These are phyloP conservation scores for Rhabdophis nuchalis DNA, from an alignment of 2,797 vertebrate genomes.

Conservation along the genomic window DNA sequence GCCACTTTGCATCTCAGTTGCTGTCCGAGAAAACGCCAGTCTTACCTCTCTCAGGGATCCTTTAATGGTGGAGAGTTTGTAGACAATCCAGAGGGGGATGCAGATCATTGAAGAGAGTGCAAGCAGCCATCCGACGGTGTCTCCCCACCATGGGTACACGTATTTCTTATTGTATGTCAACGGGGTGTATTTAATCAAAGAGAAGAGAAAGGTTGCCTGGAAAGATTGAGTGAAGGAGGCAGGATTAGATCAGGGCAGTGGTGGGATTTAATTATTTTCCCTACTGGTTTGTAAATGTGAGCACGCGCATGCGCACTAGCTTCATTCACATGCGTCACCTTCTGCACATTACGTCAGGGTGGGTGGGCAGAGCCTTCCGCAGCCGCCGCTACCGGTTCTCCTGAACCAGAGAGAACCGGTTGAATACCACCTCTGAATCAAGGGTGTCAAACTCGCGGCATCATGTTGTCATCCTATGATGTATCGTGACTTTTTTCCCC, in stretches of 20 bases:
- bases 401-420: too few species aligned
- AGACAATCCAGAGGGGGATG: conserved; percentile 80
- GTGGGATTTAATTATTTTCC: too few species aligned
- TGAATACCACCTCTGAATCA: too few species aligned
- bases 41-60: conserved; percentile 87
- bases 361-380: too few species aligned
- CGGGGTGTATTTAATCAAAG: conserved; percentile 90
- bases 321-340: too few species aligned
- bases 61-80: conserved; percentile 80
- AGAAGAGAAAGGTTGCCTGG: conserved; percentile 92
- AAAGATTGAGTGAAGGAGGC: conserved; percentile 5
- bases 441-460: too few species aligned
- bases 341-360: too few species aligned
- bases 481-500: too few species aligned
- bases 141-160: conserved; percentile 91
- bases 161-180: conserved; percentile 96
- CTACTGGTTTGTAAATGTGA: too few species aligned
- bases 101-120: conserved; percentile 93
- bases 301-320: too few species aligned
- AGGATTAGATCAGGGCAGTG: background rate
- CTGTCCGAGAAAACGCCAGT: background rate
- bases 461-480: too few species aligned
- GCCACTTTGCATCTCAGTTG: background rate
- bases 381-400: too few species aligned
- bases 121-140: conserved; percentile 89